A percentile compares a stretch with the other conserved stretches of the same genome.
Conservation (phyloP, 1,140 invertebrate genomes). For the Bacillus rossius region DNA sequence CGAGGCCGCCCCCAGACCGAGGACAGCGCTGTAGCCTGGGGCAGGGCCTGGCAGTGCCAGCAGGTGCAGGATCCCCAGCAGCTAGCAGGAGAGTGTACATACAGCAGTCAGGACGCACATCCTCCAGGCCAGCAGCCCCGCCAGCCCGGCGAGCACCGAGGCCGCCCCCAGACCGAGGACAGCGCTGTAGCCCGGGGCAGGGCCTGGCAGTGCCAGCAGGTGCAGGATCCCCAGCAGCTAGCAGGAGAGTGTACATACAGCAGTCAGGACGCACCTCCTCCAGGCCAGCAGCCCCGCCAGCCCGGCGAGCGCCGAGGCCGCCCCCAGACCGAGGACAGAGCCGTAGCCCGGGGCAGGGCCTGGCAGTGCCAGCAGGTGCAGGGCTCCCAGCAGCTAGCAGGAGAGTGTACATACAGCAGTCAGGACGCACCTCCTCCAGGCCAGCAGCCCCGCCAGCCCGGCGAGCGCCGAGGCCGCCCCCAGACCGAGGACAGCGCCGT, state of each 20-base stretch:
- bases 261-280: slow-evolving; percentile 37
- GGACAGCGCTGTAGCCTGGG: background rate
- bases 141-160: background rate
- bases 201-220: too few relatives aligned
- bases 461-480: slow-evolving; percentile 47
- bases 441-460: slow-evolving; percentile 49
- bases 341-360: slow-evolving; percentile 41
- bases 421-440: slow-evolving; percentile 45
- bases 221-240: too few relatives aligned
- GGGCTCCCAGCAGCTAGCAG: too few relatives aligned
- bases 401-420: too few relatives aligned
- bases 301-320: slow-evolving; percentile 47
- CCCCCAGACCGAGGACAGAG: slow-evolving; percentile 33
- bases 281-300: slow-evolving; percentile 52
- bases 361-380: too few relatives aligned
- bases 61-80: too few relatives aligned
- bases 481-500: slow-evolving; percentile 32
- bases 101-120: background rate
- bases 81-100: too few relatives aligned
- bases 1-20: background rate
- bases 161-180: background rate
- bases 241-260: too few relatives aligned
- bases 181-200: slow-evolving; percentile 1
- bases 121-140: background rate
- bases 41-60: too few relatives aligned